These are phyloP conservation scores for Tetranychus urticae DNA, from an alignment of 1,140 invertebrate genomes.

Conservation along the genomic window DNA sequence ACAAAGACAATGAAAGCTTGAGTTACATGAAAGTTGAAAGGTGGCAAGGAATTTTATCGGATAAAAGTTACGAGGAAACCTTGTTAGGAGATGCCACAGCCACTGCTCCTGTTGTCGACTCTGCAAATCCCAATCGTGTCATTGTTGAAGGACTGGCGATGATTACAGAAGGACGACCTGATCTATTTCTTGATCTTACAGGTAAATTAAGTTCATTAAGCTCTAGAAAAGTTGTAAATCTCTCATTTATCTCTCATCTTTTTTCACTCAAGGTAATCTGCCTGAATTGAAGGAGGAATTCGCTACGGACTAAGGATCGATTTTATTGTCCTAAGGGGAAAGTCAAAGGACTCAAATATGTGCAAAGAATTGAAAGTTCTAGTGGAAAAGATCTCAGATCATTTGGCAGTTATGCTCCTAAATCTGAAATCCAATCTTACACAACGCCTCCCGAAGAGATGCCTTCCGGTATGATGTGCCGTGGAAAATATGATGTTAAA, in stretches of 20 bases:
- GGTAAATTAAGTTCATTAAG: slow-evolving; percentile 19
- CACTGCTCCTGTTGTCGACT: slow-evolving; percentile 25
- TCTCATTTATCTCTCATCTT: neutral
- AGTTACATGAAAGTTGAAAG: slow-evolving; percentile 21
- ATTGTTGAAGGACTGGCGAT: slow-evolving; percentile 72
- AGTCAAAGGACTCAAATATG: slow-evolving; percentile 85
- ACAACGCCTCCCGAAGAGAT: slow-evolving; percentile 81
- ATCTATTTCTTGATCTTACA: slow-evolving; percentile 66
- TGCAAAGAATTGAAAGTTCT: slow-evolving; percentile 72
- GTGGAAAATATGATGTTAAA: slow-evolving; percentile 73
- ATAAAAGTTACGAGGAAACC: slow-evolving; percentile 62
- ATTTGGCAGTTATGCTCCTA: slow-evolving; percentile 91
- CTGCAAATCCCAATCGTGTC: slow-evolving; percentile 59
- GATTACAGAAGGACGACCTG: slow-evolving; percentile 52
- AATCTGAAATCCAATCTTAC: slow-evolving; percentile 71
- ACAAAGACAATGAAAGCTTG: slow-evolving; percentile 87
- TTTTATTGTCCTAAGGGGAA: slow-evolving; percentile 91
- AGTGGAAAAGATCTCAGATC: slow-evolving; percentile 92
- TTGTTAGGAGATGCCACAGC: slow-evolving; percentile 39
- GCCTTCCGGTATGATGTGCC: slow-evolving; percentile 65
- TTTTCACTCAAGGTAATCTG: slow-evolving; percentile 12
- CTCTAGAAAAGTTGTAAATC: neutral
- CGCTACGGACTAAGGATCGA: slow-evolving; percentile 85
- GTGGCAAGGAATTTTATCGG: too few species aligned
- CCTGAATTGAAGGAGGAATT: slow-evolving; percentile 41